Evolutionary conservation across 2,113 vertebrate genomes (phyloP), one percentile per base, ranked within the genome.

Genomic region (Malaclemys terrapin): DNA sequence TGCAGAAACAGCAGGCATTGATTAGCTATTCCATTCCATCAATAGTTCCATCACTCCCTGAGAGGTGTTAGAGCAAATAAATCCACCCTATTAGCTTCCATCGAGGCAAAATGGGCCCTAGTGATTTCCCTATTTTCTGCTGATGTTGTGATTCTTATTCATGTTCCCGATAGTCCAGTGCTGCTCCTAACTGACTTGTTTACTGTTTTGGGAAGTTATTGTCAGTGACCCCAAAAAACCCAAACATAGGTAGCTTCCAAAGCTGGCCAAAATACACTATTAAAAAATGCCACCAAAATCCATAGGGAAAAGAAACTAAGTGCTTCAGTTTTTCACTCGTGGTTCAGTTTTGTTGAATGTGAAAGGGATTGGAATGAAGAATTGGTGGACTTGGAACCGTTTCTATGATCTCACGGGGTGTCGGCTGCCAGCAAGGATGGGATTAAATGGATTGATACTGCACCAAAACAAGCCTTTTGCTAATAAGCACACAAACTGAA

Each of bases 401-500:
- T 92, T 91, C 89, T 27, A 24, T 59, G 79, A 88, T 76, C 84
- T 93, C 80, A 54, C 4, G 82, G 92, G 80, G 38, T 24, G 19
- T 82, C 84, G 86, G 29, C 80, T 95, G 94, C 83, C 95, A 93
- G 54, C 84, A 52, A 56, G 85, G 90, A 89, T 2, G 10, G 90
- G 81, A 93, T 89, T 89, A 62, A 92, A 87, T 35, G 85, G 50
- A 42, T 84, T 93, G 89, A 65, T n/a, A 35, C 57, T 80, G 35
- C 82, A 91, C 16, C 80, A 88, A 75, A 93, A 54, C 82, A 8
- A 85, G 78, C 35, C 25, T 87, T 79, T n/a, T 84, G 82, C 93
- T 93, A 91, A 95, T 92, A 91, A 93, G 50, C 22, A 1, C 84
- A 84, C 75, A 91, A 86, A 91, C n/a, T 27, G 80, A 91, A 54